These are phyloP conservation scores for Parazoanthus darwini DNA, from an alignment of 92 coral and sea anemone genomes.

Conservation along the genomic window DNA sequence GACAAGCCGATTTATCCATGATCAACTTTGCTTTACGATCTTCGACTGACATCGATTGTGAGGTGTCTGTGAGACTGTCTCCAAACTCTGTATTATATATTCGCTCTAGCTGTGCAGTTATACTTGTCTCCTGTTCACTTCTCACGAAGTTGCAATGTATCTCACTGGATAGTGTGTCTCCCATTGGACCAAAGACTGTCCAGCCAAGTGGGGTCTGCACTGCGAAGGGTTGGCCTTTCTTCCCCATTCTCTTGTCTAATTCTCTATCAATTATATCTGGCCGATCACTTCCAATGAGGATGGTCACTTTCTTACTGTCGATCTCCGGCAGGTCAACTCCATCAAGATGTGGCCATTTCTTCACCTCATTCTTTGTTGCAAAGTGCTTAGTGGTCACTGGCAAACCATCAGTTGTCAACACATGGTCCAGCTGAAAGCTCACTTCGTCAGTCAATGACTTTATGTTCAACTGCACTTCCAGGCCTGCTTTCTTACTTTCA, in stretches of 20 bases:
- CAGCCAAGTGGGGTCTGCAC: conserved; percentile 71
- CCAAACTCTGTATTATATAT: conserved; percentile 68
- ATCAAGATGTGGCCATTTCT: conserved; percentile 55
- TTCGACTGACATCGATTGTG: conserved; percentile 51
- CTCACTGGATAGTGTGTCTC: conserved; percentile 25
- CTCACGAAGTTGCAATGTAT: conserved; percentile 3
- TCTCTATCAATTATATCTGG: conserved; percentile 63
- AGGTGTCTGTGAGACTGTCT: conserved; percentile 21
- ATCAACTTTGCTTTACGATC: conserved; percentile 59
- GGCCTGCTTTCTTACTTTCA: conserved; percentile 48
- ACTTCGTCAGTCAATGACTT: conserved; percentile 60
- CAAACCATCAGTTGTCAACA: conserved; percentile 56
- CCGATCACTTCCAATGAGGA: conserved; percentile 66
- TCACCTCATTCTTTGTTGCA: conserved; percentile 58
- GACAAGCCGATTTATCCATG: conserved; percentile 63
- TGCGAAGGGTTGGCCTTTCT: conserved; percentile 57
- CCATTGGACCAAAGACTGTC: conserved; percentile 74
- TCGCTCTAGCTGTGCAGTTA: conserved; percentile 54
- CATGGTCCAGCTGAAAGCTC: conserved; percentile 47
- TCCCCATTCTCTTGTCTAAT: conserved; percentile 54
- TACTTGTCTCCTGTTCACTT: conserved; percentile 44
- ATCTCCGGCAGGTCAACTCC: conserved; percentile 47
- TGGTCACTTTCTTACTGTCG: conserved; percentile 51
- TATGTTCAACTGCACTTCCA: conserved; percentile 60
- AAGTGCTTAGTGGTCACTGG: conserved; percentile 58